A percentile compares a stretch with the other conserved stretches of the same genome.
Evolutionary conservation across 2,113 vertebrate genomes (phyloP).

Genomic region (Morone chrysops): DNA sequence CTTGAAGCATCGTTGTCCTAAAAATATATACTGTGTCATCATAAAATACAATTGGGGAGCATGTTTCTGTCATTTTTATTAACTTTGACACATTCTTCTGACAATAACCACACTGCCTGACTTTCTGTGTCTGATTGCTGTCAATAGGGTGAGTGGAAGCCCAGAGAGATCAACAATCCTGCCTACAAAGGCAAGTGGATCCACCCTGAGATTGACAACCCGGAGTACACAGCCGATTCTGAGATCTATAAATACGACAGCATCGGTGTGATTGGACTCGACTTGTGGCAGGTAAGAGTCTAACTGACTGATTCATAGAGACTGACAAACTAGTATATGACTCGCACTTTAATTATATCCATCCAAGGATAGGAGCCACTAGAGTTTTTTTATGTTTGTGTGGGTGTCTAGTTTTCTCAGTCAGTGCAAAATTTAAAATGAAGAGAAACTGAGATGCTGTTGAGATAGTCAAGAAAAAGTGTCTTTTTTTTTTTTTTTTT

Average conservation of each 20-base stretch:
- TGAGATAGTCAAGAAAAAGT: neutral
- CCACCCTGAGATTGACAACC: slow-evolving; percentile 90
- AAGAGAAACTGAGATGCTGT: neutral
- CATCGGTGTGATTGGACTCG: slow-evolving; percentile 86
- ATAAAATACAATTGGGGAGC: neutral
- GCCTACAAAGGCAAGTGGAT: slow-evolving; percentile 88
- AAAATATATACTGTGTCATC: neutral
- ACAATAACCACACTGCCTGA: neutral
- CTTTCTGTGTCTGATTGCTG: slow-evolving; percentile 18
- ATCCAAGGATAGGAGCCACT: neutral
- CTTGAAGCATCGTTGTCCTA: neutral
- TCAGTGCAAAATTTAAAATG: neutral
- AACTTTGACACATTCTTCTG: neutral
- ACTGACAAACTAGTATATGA: neutral
- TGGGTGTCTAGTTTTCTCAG: neutral
- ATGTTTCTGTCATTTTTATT: neutral
- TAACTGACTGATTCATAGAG: neutral
- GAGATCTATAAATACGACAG: slow-evolving; percentile 87
- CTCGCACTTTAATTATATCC: neutral
- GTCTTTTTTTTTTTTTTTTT: too few relatives aligned
- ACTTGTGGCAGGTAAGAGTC: slow-evolving; percentile 86
- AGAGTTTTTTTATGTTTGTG: neutral
- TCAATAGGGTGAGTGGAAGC: slow-evolving; percentile 86
- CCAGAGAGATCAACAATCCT: slow-evolving; percentile 86
- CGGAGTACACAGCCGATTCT: slow-evolving; percentile 85